A percentile compares a stretch with the other conserved stretches of the same genome.
Conservation (phyloP, 2,888 invertebrate genomes). For the Aelia acuminata region DNA sequence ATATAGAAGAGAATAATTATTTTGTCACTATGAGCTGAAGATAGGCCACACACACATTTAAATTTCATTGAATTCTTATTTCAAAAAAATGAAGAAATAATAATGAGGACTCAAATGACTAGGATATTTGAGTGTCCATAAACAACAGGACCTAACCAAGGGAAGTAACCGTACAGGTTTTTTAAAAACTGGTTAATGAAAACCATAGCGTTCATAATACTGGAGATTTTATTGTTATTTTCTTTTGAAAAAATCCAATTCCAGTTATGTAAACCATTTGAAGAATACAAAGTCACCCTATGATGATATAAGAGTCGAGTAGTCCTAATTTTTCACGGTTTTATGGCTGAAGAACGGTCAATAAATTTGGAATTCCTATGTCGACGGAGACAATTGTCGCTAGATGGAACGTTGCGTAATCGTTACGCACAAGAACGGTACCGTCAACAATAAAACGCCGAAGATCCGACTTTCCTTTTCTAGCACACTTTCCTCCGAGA, state of each 20-base stretch:
- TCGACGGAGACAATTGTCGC: neutral
- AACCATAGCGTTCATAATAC: no score
- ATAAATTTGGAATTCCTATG: neutral
- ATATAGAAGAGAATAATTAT: no score
- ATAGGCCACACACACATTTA: no score
- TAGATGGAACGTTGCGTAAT: neutral
- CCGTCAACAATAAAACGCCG: conserved; percentile 22
- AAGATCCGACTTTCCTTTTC: conserved; percentile 36
- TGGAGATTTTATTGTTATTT: neutral
- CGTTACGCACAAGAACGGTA: conserved; percentile 15
- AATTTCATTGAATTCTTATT: no score
- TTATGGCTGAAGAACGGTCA: neutral
- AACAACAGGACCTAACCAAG: no score
- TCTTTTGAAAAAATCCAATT: neutral
- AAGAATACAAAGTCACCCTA: neutral
- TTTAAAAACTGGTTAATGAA: no score
- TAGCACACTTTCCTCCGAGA: neutral
- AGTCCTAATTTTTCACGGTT: neutral
- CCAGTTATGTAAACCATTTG: neutral
- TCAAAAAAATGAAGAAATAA: no score
- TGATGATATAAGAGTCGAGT: neutral
- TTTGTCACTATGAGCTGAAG: no score
- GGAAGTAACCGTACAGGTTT: no score
- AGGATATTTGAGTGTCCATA: no score
- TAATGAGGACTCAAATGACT: no score